Evolutionary conservation across 2,797 vertebrate species (phyloP), one percentile per base, ranked within the genome.

Genomic region (Otolemur crassicaudatus): DNA sequence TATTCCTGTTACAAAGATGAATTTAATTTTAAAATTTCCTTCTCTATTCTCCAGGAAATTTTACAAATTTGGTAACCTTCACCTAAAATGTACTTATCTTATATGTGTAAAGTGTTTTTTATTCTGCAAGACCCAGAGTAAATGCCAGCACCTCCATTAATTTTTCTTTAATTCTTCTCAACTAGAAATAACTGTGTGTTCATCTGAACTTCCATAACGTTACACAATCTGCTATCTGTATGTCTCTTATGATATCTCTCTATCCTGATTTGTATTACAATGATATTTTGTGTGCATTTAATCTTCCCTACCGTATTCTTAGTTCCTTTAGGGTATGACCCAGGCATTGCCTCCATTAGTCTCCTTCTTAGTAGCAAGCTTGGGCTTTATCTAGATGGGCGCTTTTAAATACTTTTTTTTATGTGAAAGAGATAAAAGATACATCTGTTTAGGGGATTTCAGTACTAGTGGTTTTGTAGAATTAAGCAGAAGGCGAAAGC

Each of bases 211-310:
- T 69, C 56, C 72, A 73, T 16, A 34, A 29, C 23, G 56, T n/a
- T 29, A 13, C 11, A n/a, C 86, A 73, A 72, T 61, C 29, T 73
- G 37, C 72, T 93, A 84, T 56, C 25, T 11, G 46, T 63, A 19
- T 46, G 70, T 76, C 53, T n/a, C 61, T 91, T n/a, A 27, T 11
- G 16, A 29, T 67, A 11, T 2, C 25, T 2, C 60, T 94, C 29
- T 83, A 46, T 70, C 87, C n/a, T 87, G 93, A 91, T 90, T 94
- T 92, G 86, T 65, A 79, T 70, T 85, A 60, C 20, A 90, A 79
- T 83, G 91, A n/a, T 76, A 82, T 75, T 95, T 94, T 87, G 86
- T 79, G 86, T 75, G 17, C 29, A 56, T 82, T 96, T 93, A 90
- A 82, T 93, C 63, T 95, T 73, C 60, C 13, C 25, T 79, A 17